phyloP scores from a whole-genome alignment of 2,797 vertebrate species.

The Eospalax fontanierii region DNA sequence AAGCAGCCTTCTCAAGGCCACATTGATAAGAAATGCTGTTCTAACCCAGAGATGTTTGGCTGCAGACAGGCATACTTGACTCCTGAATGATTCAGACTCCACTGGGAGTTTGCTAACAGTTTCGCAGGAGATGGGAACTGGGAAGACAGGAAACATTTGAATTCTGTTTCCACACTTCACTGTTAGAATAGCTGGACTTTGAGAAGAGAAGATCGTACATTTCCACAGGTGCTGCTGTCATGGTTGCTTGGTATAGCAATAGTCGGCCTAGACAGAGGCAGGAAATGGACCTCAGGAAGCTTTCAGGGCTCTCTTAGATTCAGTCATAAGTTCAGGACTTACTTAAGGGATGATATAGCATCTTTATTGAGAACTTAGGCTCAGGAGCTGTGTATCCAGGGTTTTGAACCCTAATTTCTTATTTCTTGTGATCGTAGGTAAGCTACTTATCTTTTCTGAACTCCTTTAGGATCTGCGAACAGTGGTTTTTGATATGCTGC shows the following conservation, averaged over 20 bases:
- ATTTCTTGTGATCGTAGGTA: neutral
- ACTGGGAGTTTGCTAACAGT: neutral
- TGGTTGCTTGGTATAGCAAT: neutral
- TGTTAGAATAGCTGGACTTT: constrained; percentile 3
- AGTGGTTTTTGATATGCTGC: neutral
- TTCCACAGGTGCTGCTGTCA: neutral
- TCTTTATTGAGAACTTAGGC: neutral
- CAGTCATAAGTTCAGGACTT: neutral
- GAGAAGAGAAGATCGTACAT: neutral
- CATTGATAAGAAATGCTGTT: neutral
- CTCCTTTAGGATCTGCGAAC: neutral
- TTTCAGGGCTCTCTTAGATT: neutral
- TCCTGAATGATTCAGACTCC: neutral
- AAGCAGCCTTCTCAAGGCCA: neutral
- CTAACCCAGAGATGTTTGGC: neutral
- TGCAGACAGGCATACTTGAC: neutral
- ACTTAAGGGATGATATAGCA: neutral
- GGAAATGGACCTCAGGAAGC: neutral
- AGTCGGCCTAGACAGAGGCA: neutral
- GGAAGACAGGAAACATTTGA: neutral
- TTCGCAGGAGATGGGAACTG: neutral
- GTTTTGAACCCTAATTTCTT: neutral
- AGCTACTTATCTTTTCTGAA: neutral
- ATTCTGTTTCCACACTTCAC: neutral
- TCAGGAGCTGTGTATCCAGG: neutral